Conservation (phyloP, 1,140 invertebrate species). For the Panonychus citri region DNA sequence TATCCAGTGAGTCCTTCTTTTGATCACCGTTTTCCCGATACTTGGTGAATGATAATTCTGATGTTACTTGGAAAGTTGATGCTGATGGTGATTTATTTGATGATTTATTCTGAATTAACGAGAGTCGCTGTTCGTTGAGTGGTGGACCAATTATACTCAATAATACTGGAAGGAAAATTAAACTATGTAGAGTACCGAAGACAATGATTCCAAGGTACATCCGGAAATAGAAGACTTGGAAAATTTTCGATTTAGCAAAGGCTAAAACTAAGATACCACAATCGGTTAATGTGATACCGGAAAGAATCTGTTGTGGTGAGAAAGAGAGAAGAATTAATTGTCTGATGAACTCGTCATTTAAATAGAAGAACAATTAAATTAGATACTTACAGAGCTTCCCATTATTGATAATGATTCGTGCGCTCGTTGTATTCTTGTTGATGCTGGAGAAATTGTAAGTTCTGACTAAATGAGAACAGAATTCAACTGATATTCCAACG, state of each 20-base stretch:
- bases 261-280: constrained; percentile 31
- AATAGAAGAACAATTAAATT: neutral
- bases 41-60: too few relatives aligned
- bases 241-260: constrained; percentile 31
- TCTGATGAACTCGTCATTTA: neutral
- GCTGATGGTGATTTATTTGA: too few relatives aligned
- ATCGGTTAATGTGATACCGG: constrained; percentile 35
- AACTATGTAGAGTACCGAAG: constrained; percentile 32
- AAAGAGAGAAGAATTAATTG: neutral
- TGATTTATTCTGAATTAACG: too few relatives aligned
- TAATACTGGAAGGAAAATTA: constrained; percentile 32
- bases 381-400: constrained; percentile 29
- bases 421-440: constrained; percentile 24
- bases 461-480: constrained; percentile 31
- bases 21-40: too few relatives aligned
- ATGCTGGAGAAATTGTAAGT: constrained; percentile 23
- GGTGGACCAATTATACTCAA: constrained; percentile 26
- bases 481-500: constrained; percentile 34
- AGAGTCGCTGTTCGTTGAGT: constrained; percentile 2
- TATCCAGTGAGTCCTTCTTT: too few relatives aligned
- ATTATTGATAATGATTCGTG: constrained; percentile 28
- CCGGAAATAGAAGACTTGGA: constrained; percentile 34
- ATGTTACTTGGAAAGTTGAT: too few relatives aligned
- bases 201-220: constrained; percentile 34
- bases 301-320: constrained; percentile 24